A percentile compares a stretch with the other conserved stretches of the same genome.
Evolutionary conservation across 2,888 invertebrate genomes (phyloP).

Genomic region (Caenorhabditis wallacei): DNA sequence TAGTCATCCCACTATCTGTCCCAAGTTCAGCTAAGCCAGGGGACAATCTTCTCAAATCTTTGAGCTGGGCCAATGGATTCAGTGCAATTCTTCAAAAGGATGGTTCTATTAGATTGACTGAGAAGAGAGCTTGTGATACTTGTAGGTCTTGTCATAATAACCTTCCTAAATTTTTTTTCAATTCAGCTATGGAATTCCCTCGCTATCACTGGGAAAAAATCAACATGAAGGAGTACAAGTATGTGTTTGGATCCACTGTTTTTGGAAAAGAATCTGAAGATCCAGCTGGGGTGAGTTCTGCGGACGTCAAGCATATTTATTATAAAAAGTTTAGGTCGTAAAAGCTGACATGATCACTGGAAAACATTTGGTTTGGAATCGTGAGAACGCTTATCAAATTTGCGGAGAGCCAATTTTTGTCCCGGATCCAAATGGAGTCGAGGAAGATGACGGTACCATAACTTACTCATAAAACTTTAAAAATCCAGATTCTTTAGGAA

Average conservation of each 20-base stretch:
- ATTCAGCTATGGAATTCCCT: slow-evolving; percentile 88
- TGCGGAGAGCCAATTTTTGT: slow-evolving; percentile 85
- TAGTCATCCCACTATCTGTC: slow-evolving; percentile 87
- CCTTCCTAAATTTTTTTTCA: background rate
- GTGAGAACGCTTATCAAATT: slow-evolving; percentile 82
- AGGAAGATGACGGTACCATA: slow-evolving; percentile 85
- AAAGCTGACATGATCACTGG: slow-evolving; percentile 84
- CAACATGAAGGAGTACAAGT: slow-evolving; percentile 88
- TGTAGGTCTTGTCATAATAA: slow-evolving; percentile 28
- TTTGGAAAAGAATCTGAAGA: slow-evolving; percentile 34
- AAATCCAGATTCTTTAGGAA: slow-evolving; percentile 8
- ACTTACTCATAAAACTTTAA: background rate
- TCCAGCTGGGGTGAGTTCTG: slow-evolving; percentile 68
- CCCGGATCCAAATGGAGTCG: slow-evolving; percentile 83
- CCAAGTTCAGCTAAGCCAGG: slow-evolving; percentile 69
- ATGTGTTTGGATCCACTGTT: slow-evolving; percentile 88
- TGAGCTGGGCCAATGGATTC: slow-evolving; percentile 49
- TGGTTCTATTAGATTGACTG: slow-evolving; percentile 61
- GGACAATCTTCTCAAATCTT: slow-evolving; percentile 67
- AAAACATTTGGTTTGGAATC: slow-evolving; percentile 82
- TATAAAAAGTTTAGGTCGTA: slow-evolving; percentile 62
- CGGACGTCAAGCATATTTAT: background rate
- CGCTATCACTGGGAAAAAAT: slow-evolving; percentile 89
- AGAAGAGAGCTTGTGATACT: slow-evolving; percentile 48
- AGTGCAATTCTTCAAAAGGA: slow-evolving; percentile 65